phyloP scores from a whole-genome alignment of 2,888 invertebrate species.

The Frankliniella intonsa region DNA sequence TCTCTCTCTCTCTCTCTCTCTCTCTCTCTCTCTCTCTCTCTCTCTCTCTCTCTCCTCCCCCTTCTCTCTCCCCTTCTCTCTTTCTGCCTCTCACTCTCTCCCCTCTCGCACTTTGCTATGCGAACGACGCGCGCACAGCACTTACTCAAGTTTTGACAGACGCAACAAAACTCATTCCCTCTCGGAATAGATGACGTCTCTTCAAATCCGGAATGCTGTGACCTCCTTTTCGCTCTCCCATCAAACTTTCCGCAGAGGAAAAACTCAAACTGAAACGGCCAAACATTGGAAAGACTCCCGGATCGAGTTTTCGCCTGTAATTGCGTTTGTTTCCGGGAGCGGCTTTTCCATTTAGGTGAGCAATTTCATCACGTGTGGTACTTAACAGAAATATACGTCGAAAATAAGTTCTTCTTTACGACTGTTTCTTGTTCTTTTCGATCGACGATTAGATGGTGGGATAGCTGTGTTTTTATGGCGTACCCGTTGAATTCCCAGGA shows the following conservation, averaged over 20 bases:
- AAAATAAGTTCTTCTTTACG: constrained; percentile 1
- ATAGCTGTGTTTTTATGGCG: constrained; percentile 17
- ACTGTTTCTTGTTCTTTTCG: constrained; percentile 2
- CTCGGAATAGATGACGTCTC: not conserved
- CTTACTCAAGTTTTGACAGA: constrained; percentile 22
- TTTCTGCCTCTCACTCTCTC: not conserved
- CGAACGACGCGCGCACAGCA: not conserved
- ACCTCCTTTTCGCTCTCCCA: not conserved
- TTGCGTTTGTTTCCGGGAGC: no score
- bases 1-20: not conserved
- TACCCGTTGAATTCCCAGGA: constrained; percentile 22
- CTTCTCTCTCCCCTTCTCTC: not conserved
- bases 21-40: not conserved
- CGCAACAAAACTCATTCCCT: constrained; percentile 16
- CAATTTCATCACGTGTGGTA: no score
- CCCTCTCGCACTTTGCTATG: not conserved
- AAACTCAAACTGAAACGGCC: no score
- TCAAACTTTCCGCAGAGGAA: no score
- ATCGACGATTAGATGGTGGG: constrained; percentile 16
- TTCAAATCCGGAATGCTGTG: not conserved
- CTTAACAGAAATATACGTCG: not conserved
- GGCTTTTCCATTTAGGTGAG: no score
- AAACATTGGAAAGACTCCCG: no score
- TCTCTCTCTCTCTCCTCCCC: not conserved
- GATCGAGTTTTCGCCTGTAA: no score